Conservation (phyloP, 2,113 vertebrate genomes). For the Isichthys henryi region DNA sequence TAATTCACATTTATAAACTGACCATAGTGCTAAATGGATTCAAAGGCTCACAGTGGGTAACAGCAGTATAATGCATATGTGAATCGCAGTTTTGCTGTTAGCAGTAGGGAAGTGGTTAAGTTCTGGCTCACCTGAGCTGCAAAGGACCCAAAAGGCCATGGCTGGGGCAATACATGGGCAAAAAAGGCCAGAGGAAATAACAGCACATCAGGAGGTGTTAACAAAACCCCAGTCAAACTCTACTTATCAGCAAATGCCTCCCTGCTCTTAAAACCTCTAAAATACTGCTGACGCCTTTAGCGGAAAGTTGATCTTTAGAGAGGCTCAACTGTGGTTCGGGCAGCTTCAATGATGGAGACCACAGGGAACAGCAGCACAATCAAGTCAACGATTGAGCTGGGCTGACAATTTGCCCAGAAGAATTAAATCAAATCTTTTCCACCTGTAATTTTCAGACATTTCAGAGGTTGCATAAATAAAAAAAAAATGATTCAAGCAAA, state of each 20-base stretch:
- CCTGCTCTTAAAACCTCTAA: neutral
- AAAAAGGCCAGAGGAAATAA: neutral
- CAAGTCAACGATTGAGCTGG: neutral
- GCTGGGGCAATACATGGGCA: neutral
- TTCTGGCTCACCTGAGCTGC: neutral
- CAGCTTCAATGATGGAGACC: neutral
- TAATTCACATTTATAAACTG: neutral
- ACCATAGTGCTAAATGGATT: neutral
- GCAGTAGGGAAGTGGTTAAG: neutral
- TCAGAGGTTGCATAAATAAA: neutral
- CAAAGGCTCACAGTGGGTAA: neutral
- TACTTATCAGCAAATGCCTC: constrained; percentile 8
- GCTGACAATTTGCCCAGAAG: neutral
- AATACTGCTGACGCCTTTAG: constrained; percentile 2
- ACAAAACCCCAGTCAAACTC: constrained; percentile 1
- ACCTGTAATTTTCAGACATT: neutral
- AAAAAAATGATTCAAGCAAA: neutral
- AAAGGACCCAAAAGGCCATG: neutral
- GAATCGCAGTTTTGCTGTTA: neutral
- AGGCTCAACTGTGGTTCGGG: neutral
- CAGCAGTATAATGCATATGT: neutral
- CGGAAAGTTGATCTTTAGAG: neutral
- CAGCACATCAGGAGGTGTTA: neutral
- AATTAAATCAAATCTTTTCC: neutral
- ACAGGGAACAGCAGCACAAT: neutral